phyloP scores from a whole-genome alignment of 2,888 invertebrate species.

The Leptopilina myrica region DNA sequence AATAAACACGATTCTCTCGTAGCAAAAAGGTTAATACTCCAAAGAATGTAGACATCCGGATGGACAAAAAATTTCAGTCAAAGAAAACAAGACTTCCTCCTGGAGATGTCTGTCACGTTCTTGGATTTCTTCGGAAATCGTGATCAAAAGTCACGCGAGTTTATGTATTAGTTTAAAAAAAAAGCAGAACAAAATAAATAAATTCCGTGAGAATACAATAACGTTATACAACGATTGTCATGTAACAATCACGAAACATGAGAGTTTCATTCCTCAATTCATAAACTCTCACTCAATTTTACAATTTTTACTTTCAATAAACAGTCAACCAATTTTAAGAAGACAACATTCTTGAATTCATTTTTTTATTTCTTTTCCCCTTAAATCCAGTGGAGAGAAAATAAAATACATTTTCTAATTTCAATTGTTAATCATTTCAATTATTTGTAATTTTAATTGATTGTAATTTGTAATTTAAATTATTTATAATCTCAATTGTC shows the following conservation, averaged over 20 bases:
- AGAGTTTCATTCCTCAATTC: constrained; percentile 6
- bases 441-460: no score
- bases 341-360: no score
- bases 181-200: background rate
- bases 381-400: no score
- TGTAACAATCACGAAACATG: constrained; percentile 18
- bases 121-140: constrained; percentile 36
- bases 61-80: constrained; percentile 25
- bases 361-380: no score
- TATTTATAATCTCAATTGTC: no score
- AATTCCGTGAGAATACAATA: constrained; percentile 35
- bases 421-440: no score
- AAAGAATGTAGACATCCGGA: constrained; percentile 27
- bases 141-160: constrained; percentile 39
- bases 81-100: constrained; percentile 31
- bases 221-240: constrained; percentile 32
- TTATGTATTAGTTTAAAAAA: background rate
- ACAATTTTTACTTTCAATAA: constrained; percentile 17
- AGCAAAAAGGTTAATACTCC: constrained; percentile 31
- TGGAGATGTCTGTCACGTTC: constrained; percentile 34
- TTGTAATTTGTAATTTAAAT: no score
- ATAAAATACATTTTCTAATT: no score
- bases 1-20: background rate
- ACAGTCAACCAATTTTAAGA: no score
- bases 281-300: constrained; percentile 12